Percentiles rank a stretch among this genome's conserved stretches.
Evolutionary conservation across 1,140 invertebrate species (phyloP).

Genomic region (Phymorhynchus buccinoides): DNA sequence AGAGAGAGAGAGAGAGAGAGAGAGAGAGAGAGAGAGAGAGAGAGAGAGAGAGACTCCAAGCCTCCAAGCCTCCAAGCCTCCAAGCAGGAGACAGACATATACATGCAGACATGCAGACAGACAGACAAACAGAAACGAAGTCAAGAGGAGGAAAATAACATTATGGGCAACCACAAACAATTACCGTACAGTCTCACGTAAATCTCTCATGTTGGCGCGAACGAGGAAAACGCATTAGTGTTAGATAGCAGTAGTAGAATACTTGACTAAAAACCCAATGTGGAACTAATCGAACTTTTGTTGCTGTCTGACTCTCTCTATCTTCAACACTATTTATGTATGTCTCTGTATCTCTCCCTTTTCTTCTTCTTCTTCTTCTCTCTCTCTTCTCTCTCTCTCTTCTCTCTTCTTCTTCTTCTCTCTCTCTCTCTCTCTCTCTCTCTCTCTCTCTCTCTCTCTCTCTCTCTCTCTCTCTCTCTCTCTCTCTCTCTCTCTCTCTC

Average conservation of each 20-base stretch:
- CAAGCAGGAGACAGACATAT: slow-evolving; percentile 1
- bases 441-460: neutral
- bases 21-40: neutral
- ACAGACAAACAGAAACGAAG: slow-evolving; percentile 3
- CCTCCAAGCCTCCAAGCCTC: too few species aligned
- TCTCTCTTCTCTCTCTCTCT: neutral
- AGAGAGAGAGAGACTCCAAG: neutral
- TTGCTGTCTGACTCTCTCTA: neutral
- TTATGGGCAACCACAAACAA: too few species aligned
- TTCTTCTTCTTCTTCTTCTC: neutral
- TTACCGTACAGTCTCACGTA: too few species aligned
- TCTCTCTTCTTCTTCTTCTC: neutral
- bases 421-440: neutral
- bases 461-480: neutral
- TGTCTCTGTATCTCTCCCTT: neutral
- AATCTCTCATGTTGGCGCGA: too few species aligned
- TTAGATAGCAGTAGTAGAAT: too few species aligned
- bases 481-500: neutral
- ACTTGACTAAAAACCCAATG: too few species aligned
- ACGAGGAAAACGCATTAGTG: too few species aligned
- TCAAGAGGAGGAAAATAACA: too few species aligned
- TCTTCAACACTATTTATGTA: neutral
- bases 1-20: neutral
- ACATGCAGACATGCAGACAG: neutral
- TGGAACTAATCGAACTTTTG: too few species aligned